Percentiles rank a stretch among this genome's conserved stretches.
Conservation (phyloP, 53 echinoderm and acorn worm species). For the Holothuria leucospilota region DNA sequence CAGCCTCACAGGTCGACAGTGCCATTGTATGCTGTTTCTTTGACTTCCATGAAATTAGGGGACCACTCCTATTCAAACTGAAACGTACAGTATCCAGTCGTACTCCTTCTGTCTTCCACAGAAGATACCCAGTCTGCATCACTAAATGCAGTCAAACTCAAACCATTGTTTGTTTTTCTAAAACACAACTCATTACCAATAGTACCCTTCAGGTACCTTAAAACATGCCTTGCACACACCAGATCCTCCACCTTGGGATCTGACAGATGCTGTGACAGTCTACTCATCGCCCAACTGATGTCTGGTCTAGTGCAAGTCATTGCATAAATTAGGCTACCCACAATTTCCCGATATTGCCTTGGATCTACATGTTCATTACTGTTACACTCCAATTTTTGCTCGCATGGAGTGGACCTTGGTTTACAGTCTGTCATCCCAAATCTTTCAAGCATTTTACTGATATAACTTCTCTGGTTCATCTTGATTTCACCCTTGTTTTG, state of each 20-base stretch:
- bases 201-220: slow-evolving; percentile 14
- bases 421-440: slow-evolving; percentile 59
- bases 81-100: slow-evolving; percentile 34
- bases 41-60: no score
- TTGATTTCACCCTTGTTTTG: no score
- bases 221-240: slow-evolving; percentile 28
- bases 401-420: no score
- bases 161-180: neutral
- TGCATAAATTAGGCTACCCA: no score
- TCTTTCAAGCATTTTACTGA: slow-evolving; percentile 49
- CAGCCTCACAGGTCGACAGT: slow-evolving; percentile 16
- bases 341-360: slow-evolving; percentile 38
- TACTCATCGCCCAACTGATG: no score
- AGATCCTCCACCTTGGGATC: slow-evolving; percentile 3
- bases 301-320: no score
- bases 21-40: slow-evolving; percentile 22
- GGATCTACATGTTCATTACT: slow-evolving; percentile 22
- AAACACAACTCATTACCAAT: neutral
- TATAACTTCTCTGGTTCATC: no score
- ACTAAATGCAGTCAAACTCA: slow-evolving; percentile 10
- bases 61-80: no score
- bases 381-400: slow-evolving; percentile 7
- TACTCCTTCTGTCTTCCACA: slow-evolving; percentile 39
- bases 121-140: slow-evolving; percentile 24
- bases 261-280: slow-evolving; percentile 10